A percentile compares a stretch with the other conserved stretches of the same genome.
phyloP scores from a whole-genome alignment of 2,113 vertebrate species.

The Myrmophylax atrothorax region DNA sequence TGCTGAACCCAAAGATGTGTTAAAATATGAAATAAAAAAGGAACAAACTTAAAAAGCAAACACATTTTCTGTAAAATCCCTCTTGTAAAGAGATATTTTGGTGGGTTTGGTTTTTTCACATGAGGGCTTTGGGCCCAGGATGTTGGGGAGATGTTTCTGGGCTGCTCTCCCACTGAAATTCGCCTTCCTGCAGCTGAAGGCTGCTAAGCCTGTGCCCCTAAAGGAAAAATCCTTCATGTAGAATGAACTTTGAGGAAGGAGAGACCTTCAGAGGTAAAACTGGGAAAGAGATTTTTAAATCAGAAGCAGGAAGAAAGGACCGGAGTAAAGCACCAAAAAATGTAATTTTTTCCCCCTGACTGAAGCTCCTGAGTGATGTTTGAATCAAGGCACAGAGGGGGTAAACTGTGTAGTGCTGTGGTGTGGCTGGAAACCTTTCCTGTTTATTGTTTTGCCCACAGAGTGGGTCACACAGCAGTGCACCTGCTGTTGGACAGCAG shows the following conservation, averaged over 20 bases:
- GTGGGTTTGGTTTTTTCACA: not conserved
- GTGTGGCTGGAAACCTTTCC: not conserved
- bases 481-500: not conserved
- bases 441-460: not conserved
- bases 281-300: not conserved
- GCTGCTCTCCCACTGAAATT: not conserved
- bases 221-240: not conserved
- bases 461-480: not conserved
- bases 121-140: not conserved
- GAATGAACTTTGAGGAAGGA: not conserved
- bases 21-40: not conserved
- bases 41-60: not conserved
- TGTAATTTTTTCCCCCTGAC: accelerated
- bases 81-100: not conserved
- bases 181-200: not conserved
- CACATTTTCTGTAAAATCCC: not conserved
- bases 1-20: not conserved
- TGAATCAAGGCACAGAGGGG: not conserved
- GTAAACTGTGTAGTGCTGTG: not conserved
- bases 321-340: not conserved
- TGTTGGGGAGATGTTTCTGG: not conserved
- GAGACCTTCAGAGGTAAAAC: not conserved
- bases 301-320: not conserved
- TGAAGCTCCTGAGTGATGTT: not conserved
- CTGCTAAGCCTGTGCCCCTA: not conserved